Conservation (phyloP, 2,797 vertebrate genomes). For the Acrossocheilus fasciatus region DNA sequence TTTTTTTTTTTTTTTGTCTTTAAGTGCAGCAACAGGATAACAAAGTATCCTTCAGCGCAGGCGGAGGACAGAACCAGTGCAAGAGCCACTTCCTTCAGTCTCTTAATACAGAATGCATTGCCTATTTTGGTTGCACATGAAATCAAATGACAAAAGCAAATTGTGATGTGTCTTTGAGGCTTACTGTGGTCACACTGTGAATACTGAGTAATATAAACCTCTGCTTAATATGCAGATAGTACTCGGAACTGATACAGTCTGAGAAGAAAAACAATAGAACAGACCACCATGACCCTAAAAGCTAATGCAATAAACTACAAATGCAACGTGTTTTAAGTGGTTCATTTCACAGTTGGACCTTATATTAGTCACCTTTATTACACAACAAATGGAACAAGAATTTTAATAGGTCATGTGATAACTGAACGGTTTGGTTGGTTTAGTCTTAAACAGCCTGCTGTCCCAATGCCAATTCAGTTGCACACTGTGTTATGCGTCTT, state of each 20-base stretch:
- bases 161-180: background rate
- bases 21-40: constrained; percentile 40
- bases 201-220: background rate
- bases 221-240: background rate
- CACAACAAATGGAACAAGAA: background rate
- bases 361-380: constrained; percentile 12
- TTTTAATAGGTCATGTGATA: constrained; percentile 33
- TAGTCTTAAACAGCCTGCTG: background rate
- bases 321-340: constrained; percentile 2
- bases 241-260: background rate
- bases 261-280: background rate
- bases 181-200: background rate
- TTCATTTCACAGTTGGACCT: constrained; percentile 6
- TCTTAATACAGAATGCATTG: background rate
- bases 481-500: background rate
- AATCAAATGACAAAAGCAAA: background rate
- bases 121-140: background rate
- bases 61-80: background rate
- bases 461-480: background rate
- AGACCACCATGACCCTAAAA: background rate
- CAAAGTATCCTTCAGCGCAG: constrained; percentile 33
- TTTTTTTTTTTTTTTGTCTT: background rate
- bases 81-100: background rate
- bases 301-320: background rate
- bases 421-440: background rate